These are phyloP conservation scores for Tachycineta bicolor DNA, from an alignment of 2,113 vertebrate species.

Conservation along the genomic window DNA sequence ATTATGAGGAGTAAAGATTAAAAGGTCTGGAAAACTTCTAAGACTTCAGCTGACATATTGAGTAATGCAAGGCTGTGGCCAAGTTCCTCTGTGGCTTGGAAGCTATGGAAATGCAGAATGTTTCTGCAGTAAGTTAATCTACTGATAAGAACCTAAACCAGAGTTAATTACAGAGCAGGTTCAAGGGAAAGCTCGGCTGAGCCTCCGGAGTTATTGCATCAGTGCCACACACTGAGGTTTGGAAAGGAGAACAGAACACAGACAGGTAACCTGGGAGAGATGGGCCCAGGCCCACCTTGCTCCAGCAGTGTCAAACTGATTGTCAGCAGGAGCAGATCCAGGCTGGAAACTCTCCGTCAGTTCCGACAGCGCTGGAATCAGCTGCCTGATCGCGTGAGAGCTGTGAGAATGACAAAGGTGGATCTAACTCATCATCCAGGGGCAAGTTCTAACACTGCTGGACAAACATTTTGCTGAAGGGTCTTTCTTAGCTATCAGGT, in stretches of 20 bases:
- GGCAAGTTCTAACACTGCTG: slow-evolving; percentile 51
- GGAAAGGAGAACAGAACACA: not conserved
- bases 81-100: slow-evolving; percentile 3
- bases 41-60: not conserved
- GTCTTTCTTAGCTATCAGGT: slow-evolving; percentile 37
- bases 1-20: slow-evolving; percentile 11
- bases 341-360: not conserved
- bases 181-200: slow-evolving; percentile 32
- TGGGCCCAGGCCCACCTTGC: not conserved
- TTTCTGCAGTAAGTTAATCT: slow-evolving; percentile 36
- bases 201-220: not conserved
- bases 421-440: slow-evolving; percentile 23
- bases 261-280: not conserved
- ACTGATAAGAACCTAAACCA: slow-evolving; percentile 49
- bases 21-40: slow-evolving; percentile 46
- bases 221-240: not conserved
- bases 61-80: not conserved
- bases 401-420: not conserved
- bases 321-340: not conserved
- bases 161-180: slow-evolving; percentile 45
- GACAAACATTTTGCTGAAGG: slow-evolving; percentile 65
- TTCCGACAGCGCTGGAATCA: not conserved
- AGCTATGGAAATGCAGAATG: slow-evolving; percentile 19
- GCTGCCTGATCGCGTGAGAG: not conserved
- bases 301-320: not conserved